Evolutionary conservation across 2,888 invertebrate species (phyloP), one percentile per base, ranked within the genome.

Genomic region (Watsonalla cultraria): DNA sequence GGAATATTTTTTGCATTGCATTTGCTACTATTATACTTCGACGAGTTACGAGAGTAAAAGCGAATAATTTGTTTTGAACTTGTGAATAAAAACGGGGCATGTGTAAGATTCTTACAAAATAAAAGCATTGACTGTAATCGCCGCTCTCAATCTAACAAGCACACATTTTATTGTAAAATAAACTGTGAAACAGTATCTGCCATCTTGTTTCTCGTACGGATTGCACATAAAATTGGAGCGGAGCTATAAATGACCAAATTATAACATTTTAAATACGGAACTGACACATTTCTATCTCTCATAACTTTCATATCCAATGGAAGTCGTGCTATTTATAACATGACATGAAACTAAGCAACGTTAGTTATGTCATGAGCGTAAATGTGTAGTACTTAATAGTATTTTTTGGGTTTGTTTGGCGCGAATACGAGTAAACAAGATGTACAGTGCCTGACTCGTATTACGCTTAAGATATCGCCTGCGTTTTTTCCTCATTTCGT

Each of bases 311-410:
- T 69, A 68, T 65, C 66, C 68, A 71, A 78, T 74, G 72, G 68
- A 63, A 68, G 76, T 73, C 71, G 72, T 80, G 74, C 76, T 84
- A 82, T 86, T 84, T 84, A 80, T 82, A 80, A 7, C 8, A 37
- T 72, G 76, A 75, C 79, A 80, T 79, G 72, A 80, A 83, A 80
- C 84, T 80, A 82, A 79, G 72, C 76, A 68, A 66, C 57, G 24
- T 24, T 24, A 24, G 24, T 24, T 24, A 24, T 24, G 24, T 24
- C 24, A 24, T 24, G 24, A 2, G 24, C 24, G 24, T 24, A 24
- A 24, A 24, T 24, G 24, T 24, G n/a, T n/a, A n/a, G n/a, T n/a
- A 24, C 4, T 24, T 24, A 24, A 4, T 24, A 24, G 24, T 24
- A 24, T 24, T 24, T 24, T 24, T 24, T 24, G 24, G 24, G 24